phyloP scores from a whole-genome alignment of 2,113 vertebrate species.

The Toxotes chatareus region DNA sequence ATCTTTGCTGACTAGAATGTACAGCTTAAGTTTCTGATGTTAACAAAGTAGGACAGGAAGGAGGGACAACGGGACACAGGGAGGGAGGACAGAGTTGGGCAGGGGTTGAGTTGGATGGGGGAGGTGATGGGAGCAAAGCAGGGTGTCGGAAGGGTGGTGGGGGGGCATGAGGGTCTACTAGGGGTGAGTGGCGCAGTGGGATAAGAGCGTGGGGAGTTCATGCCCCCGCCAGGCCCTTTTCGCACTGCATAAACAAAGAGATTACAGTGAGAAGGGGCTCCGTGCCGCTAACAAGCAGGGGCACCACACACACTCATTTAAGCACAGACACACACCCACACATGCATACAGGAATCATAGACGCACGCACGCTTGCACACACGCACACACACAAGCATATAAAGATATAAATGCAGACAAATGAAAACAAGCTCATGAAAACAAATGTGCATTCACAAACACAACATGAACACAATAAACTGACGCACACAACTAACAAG shows the following conservation, averaged over 20 bases:
- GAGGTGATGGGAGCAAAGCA: slow-evolving; percentile 62
- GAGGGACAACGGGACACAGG: slow-evolving; percentile 50
- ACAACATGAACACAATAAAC: slow-evolving; percentile 65
- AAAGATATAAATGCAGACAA: slow-evolving; percentile 28
- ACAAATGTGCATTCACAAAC: slow-evolving; percentile 50
- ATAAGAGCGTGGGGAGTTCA: slow-evolving; percentile 89
- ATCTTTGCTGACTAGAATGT: slow-evolving; percentile 45
- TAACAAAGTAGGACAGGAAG: slow-evolving; percentile 59
- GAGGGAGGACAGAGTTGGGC: slow-evolving; percentile 40
- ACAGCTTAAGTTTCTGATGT: slow-evolving; percentile 43
- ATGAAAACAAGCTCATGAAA: slow-evolving; percentile 34
- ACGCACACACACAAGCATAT: background rate
- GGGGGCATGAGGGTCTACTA: slow-evolving; percentile 76
- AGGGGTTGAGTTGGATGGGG: slow-evolving; percentile 44
- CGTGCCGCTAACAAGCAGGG: slow-evolving; percentile 73
- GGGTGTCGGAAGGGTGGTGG: slow-evolving; percentile 65
- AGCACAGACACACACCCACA: slow-evolving; percentile 16
- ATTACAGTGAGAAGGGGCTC: slow-evolving; percentile 87
- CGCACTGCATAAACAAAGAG: slow-evolving; percentile 92
- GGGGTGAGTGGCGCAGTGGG: slow-evolving; percentile 81
- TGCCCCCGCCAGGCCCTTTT: slow-evolving; percentile 87
- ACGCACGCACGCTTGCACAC: background rate
- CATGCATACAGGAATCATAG: slow-evolving; percentile 22
- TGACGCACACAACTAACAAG: slow-evolving; percentile 84
- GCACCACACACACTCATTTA: slow-evolving; percentile 51